Evolutionary conservation across 2,888 invertebrate genomes (phyloP).

Genomic region (Chromoteleia sp.): DNA sequence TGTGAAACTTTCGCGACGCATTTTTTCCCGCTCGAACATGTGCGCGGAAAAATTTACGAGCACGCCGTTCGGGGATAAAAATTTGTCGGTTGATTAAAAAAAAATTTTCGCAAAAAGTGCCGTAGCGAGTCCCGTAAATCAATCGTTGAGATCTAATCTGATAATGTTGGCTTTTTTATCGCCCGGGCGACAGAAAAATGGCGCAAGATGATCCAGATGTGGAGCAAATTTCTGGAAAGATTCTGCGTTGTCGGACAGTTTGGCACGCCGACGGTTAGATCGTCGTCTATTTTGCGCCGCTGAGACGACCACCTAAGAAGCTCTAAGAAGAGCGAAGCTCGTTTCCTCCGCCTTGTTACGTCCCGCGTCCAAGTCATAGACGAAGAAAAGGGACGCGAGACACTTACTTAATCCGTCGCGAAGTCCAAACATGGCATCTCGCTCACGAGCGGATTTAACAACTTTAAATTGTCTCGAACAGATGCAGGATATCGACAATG

Average conservation of each 20-base stretch:
- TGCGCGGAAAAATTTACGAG: conserved; percentile 37
- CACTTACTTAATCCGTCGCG: conserved; percentile 39
- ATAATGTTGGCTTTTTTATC: conserved; percentile 49
- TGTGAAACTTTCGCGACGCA: conserved; percentile 21
- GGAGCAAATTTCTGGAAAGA: conserved; percentile 64
- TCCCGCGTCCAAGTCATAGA: conserved; percentile 31
- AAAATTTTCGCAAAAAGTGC: conserved; percentile 13
- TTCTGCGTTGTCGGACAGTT: conserved; percentile 60
- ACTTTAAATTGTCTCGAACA: conserved; percentile 43
- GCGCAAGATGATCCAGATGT: conserved; percentile 66
- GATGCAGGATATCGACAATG: conserved; percentile 21
- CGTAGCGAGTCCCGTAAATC: conserved; percentile 43
- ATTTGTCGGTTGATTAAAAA: conserved; percentile 59
- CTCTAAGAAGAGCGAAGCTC: conserved; percentile 61
- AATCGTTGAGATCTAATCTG: conserved; percentile 60
- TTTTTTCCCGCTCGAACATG: conserved; percentile 35
- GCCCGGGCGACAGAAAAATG: conserved; percentile 44
- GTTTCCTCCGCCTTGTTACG: conserved; percentile 41
- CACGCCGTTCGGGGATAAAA: conserved; percentile 26
- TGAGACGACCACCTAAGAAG: conserved; percentile 69
- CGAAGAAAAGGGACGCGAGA: conserved; percentile 40
- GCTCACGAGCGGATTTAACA: conserved; percentile 34
- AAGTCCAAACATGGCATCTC: conserved; percentile 35
- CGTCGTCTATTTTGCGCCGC: conserved; percentile 68
- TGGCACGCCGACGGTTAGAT: conserved; percentile 57